phyloP scores from a whole-genome alignment of 2,113 vertebrate genomes.

The Paraplagusia blochii region DNA sequence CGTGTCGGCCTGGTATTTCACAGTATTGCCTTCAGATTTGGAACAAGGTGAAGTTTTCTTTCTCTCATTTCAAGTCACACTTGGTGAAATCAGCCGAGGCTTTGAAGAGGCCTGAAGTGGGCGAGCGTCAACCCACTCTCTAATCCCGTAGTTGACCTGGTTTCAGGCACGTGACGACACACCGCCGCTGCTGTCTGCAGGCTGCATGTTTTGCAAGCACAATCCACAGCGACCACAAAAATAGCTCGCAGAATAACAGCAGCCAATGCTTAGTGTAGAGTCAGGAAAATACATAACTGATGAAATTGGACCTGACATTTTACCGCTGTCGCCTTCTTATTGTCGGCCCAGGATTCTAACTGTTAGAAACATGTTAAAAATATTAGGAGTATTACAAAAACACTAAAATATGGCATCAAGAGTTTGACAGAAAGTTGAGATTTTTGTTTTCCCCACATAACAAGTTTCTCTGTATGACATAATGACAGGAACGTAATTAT shows the following conservation, averaged over 20 bases:
- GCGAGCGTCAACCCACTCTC: conserved; percentile 30
- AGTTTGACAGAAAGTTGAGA: too few relatives aligned
- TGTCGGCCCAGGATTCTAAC: conserved; percentile 13
- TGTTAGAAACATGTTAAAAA: conserved; percentile 8
- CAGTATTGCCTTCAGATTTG: too few relatives aligned
- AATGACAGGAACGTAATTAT: too few relatives aligned
- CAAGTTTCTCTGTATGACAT: too few relatives aligned
- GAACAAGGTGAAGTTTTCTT: too few relatives aligned
- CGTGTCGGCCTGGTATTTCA: too few relatives aligned
- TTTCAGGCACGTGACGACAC: conserved; percentile 41
- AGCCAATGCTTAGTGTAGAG: conserved; percentile 35
- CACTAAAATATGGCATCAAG: neutral
- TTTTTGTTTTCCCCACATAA: too few relatives aligned
- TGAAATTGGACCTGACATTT: conserved; percentile 65
- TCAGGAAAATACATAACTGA: conserved; percentile 35
- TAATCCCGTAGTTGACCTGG: conserved; percentile 39
- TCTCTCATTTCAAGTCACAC: neutral
- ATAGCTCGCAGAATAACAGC: conserved; percentile 67
- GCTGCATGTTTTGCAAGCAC: conserved; percentile 49
- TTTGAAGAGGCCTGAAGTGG: conserved; percentile 21
- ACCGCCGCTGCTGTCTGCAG: conserved; percentile 32
- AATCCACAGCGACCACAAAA: conserved; percentile 54
- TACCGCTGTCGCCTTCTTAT: conserved; percentile 34
- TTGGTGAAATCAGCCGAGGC: conserved; percentile 4
- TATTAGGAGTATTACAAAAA: conserved; percentile 2